Conservation (phyloP, 2,888 invertebrate genomes). For the Panzeria rudis region DNA sequence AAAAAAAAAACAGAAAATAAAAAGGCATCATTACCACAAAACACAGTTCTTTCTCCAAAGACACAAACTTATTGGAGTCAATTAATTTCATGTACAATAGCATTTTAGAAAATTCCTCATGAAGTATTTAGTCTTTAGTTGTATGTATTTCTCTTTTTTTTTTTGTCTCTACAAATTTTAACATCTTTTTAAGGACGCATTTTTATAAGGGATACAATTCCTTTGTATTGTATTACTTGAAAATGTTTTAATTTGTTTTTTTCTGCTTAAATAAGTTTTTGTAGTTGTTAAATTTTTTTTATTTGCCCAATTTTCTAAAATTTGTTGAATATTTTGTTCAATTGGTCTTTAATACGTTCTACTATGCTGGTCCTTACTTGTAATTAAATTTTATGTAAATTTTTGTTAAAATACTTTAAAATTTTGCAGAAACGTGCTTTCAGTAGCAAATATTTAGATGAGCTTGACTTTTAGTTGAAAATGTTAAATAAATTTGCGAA, state of each 20-base stretch:
- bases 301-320: no score
- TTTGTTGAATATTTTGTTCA: no score
- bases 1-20: background rate
- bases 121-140: constrained; percentile 25
- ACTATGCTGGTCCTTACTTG: background rate
- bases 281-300: no score
- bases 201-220: background rate
- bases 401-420: constrained; percentile 38
- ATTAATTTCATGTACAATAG: constrained; percentile 28
- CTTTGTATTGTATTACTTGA: no score
- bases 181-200: background rate
- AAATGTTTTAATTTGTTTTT: no score
- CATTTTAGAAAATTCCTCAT: constrained; percentile 30
- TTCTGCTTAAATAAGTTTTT: no score
- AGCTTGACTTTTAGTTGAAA: constrained; percentile 31
- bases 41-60: background rate
- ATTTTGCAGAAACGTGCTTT: constrained; percentile 56
- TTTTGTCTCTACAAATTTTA: constrained; percentile 7
- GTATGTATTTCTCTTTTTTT: background rate
- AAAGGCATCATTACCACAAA: background rate
- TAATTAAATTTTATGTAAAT: constrained; percentile 24
- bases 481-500: constrained; percentile 5
- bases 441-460: constrained; percentile 1
- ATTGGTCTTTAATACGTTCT: background rate
- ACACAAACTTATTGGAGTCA: background rate